These are phyloP conservation scores for Ploceus nigricollis DNA, from an alignment of 2,113 vertebrate species.

Conservation along the genomic window DNA sequence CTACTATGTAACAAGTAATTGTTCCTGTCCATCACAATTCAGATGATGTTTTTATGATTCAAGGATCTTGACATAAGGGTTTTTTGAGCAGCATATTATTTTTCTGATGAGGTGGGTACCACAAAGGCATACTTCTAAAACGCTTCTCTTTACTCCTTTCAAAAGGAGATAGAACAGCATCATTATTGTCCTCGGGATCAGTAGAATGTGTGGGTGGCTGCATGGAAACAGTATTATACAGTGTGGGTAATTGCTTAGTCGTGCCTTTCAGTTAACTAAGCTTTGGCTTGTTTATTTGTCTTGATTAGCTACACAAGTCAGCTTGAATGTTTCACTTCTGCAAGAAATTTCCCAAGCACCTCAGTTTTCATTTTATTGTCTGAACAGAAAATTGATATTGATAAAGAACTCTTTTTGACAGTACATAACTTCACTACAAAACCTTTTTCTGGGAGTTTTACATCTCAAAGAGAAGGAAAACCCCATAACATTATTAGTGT, in stretches of 20 bases:
- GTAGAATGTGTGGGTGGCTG: not conserved
- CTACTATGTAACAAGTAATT: not conserved
- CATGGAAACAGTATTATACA: not conserved
- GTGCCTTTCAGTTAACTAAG: constrained; percentile 31
- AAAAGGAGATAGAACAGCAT: not conserved
- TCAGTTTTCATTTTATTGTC: not conserved
- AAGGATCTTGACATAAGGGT: not conserved
- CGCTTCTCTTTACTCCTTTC: not conserved
- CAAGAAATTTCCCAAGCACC: not conserved
- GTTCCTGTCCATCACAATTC: not conserved
- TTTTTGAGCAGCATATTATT: not conserved
- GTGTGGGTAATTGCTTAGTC: constrained; percentile 15
- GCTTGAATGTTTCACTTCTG: constrained; percentile 18
- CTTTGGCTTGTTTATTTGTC: constrained; percentile 28
- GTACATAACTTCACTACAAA: not conserved
- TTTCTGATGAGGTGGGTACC: not conserved
- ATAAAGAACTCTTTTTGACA: not conserved
- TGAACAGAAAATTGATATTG: not conserved
- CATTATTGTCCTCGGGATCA: not conserved
- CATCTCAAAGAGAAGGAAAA: not conserved
- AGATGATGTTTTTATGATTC: not conserved
- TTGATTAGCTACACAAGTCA: constrained; percentile 11
- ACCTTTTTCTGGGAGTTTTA: not conserved
- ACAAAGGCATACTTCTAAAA: not conserved
- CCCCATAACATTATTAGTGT: not conserved